Base-by-base conservation (phyloP, 2,797 vertebrate genomes). In the Chelonia mydas region DNA sequence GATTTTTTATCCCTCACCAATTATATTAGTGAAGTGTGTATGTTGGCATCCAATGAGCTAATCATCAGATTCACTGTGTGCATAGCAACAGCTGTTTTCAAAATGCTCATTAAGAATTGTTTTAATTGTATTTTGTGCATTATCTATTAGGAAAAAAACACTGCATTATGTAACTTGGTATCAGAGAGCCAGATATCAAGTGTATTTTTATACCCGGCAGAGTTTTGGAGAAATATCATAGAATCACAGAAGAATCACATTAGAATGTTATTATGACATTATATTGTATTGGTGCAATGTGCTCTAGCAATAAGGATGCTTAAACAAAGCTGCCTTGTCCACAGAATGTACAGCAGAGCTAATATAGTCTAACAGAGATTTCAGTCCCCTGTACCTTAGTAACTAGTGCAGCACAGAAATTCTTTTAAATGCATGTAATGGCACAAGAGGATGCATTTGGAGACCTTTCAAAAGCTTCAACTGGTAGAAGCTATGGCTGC, bases 321-420 rank as follows among this genome's bases (percentile, higher is more conserved):
- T 83, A 87, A 74, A 65, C 16, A 88, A 54, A 89, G 86, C 90
- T 90, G 88, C 47, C 28, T 91, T 90, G 94, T 51, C 87, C 37
- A 85, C 68, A 87, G n/a, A 84, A 88, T 91, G 81, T 90, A 55
- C 33, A 85, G 55, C 33, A 90, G 50, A 89, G 54, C 16, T 87
- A 95, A 92, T 91, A 53, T 50, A 90, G 61, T 41, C 61, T 94
- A 95, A 94, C 86, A 93, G 59, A 93, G 68, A 89, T 86, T 95
- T 94, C 57, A 81, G 5, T 94, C 86, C 77, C 33, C 57, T 85
- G 91, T 54, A 80, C 19, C 13, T 78, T 80, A 21, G 25, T 88
- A 90, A 78, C 54, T 90, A 54, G 74, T 85, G 68, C 2, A 78
- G 84, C 92, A 94, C 41, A 91, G 28, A 83, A 74, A 65, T 11